Conservation (phyloP, 1,140 invertebrate species). For the Drosophila leontia region DNA sequence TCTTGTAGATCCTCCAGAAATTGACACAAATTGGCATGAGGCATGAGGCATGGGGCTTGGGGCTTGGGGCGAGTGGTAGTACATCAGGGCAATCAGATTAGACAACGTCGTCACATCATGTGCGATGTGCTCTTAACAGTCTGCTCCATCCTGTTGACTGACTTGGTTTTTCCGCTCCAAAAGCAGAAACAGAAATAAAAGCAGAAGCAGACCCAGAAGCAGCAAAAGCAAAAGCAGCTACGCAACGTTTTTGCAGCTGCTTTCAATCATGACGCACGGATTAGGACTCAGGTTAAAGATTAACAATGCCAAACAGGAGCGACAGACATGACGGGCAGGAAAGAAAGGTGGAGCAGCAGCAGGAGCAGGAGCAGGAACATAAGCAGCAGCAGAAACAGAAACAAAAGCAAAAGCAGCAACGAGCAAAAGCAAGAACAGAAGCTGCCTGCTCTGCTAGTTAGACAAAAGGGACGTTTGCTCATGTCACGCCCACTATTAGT, state of each 20-base stretch:
- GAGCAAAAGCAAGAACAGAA: not conserved
- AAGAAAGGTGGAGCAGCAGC: not conserved
- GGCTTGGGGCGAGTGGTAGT: slow-evolving; percentile 45
- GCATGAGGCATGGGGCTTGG: not conserved
- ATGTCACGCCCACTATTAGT: slow-evolving; percentile 43
- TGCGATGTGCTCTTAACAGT: slow-evolving; percentile 28
- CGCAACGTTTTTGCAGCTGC: slow-evolving; percentile 68
- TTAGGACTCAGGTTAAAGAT: slow-evolving; percentile 78
- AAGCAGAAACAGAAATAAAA: not conserved
- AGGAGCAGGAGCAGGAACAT: not conserved
- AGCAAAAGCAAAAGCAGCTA: slow-evolving; percentile 10
- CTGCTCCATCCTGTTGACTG: slow-evolving; percentile 1
- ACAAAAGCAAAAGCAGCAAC: not conserved
- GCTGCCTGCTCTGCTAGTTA: slow-evolving; percentile 35
- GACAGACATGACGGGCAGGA: slow-evolving; percentile 24
- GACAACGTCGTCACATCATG: slow-evolving; percentile 52
- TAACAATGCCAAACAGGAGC: slow-evolving; percentile 56
- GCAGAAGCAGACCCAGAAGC: not conserved
- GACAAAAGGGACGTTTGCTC: slow-evolving; percentile 29
- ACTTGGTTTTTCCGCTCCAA: slow-evolving; percentile 8
- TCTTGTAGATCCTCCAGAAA: slow-evolving; percentile 30
- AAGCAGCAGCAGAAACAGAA: not conserved
- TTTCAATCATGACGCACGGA: slow-evolving; percentile 81
- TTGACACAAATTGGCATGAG: slow-evolving; percentile 74
- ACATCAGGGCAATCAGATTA: slow-evolving; percentile 76